Conservation (phyloP, 2,888 invertebrate species). For the Ichneumoninae sp. region DNA sequence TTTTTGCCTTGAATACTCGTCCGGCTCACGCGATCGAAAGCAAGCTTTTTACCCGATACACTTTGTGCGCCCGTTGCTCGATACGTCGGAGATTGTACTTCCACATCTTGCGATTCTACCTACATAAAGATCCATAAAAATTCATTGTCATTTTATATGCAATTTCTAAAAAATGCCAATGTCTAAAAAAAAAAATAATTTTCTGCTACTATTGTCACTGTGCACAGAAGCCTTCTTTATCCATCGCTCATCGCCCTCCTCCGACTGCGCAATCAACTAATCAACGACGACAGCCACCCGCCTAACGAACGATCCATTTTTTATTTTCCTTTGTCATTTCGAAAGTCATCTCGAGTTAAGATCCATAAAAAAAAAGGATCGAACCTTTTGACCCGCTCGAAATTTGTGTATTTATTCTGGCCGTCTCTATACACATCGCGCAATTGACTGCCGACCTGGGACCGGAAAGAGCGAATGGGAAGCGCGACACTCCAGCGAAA, state of each 20-base stretch:
- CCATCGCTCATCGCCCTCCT: conserved; percentile 5
- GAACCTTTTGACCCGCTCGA: conserved; percentile 2
- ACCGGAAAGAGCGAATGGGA: conserved; percentile 8
- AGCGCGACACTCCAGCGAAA: conserved; percentile 23
- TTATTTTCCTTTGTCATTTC: conserved; percentile 14
- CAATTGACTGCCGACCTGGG: conserved; percentile 27
- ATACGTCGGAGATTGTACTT: conserved; percentile 31
- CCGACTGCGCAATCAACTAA: conserved; percentile 23
- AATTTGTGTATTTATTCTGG: conserved; percentile 22
- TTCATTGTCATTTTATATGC: conserved; percentile 51
- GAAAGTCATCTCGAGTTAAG: not conserved
- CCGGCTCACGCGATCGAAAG: conserved; percentile 13
- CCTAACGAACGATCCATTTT: not conserved
- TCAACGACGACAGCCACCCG: conserved; percentile 14
- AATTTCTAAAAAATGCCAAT: conserved; percentile 8
- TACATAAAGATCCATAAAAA: not conserved
- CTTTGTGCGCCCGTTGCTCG: not conserved
- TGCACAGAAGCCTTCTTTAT: not conserved
- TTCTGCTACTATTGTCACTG: conserved; percentile 48
- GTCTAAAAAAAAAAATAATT: not conserved
- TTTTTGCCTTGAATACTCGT: too few relatives aligned
- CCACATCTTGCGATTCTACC: conserved; percentile 2
- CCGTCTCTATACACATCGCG: conserved; percentile 3
- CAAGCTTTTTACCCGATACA: conserved; percentile 5
- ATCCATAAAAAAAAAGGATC: not conserved